Conservation (phyloP, 2,888 invertebrate genomes). For the Pristionchus fissidentatus region DNA sequence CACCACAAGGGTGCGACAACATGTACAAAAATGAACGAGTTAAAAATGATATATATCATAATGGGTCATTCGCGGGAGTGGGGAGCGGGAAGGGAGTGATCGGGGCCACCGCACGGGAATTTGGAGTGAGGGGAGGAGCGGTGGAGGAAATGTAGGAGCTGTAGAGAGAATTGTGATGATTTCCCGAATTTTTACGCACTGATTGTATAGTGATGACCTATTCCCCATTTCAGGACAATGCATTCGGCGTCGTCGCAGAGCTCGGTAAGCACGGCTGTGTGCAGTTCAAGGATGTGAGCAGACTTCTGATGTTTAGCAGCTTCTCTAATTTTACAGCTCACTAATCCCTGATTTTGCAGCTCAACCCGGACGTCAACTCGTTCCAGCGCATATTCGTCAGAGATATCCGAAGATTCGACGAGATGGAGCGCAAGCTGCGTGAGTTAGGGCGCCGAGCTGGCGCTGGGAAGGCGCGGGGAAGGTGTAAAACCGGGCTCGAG, state of each 20-base stretch:
- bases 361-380: slow-evolving; percentile 96
- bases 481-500: not conserved
- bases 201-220: too few species aligned
- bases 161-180: too few species aligned
- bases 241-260: slow-evolving; percentile 75
- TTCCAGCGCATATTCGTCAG: slow-evolving; percentile 98
- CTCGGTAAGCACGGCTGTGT: slow-evolving; percentile 74
- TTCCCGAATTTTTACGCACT: too few species aligned
- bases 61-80: too few species aligned
- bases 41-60: too few species aligned
- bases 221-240: slow-evolving; percentile 66
- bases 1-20: too few species aligned
- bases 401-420: slow-evolving; percentile 96
- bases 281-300: slow-evolving; percentile 75
- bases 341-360: slow-evolving; percentile 79
- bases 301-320: not conserved
- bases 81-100: too few species aligned
- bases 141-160: too few species aligned
- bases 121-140: too few species aligned
- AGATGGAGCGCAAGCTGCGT: slow-evolving; percentile 83
- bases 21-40: too few species aligned
- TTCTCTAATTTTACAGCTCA: not conserved
- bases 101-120: too few species aligned
- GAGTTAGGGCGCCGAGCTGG: slow-evolving; percentile 46
- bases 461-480: not conserved